Base-by-base conservation (phyloP, 2,888 invertebrate genomes). In the Lithophane semibrunnea region DNA sequence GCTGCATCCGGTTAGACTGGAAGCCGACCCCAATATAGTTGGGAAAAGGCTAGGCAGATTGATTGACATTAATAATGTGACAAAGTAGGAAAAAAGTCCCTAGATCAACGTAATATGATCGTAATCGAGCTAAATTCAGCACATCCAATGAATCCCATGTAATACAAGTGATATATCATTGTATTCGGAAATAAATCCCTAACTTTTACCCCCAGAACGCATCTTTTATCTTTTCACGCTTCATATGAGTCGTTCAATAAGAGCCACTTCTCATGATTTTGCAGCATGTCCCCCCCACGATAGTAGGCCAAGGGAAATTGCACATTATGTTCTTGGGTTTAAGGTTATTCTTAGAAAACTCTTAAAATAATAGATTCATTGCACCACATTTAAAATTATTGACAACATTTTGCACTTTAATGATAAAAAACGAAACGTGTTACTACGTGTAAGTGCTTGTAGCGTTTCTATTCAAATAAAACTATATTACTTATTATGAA, bases 211-310 rank as follows among this genome's bases (percentile, higher is more conserved):
- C 69, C 60, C 66, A 75, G 76, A 85, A 83, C 84, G 86, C 87
- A 89, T 91, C 84, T 84, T 91, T 89, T 91, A 91, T 91, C 90
- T 90, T 88, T 89, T 90, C 88, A 90, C 90, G 89, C 86, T 86
- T 84, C 88, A 90, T 88, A 87, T 87, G 87, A 83, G 86, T 84
- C 87, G 87, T 90, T 90, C 88, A 90, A 89, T 89, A 89, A 83
- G 84, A 89, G 86, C 86, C 86, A 89, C 87, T 88, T 82, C 86
- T 86, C 89, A 91, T 91, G 89, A 89, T 90, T 88, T 85, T 90
- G 90, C 88, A 87, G 89, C 88, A 85, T 86, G 29, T 29, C 9
- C 29, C 5, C 54, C 37, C 1, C 13, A 10, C n/a, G 52, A 58
- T 24, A 72, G 42, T 47, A n/a, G 29, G 13, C 13, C 69, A 58